Base-by-base conservation (phyloP, 2,888 invertebrate species). In the Athripsodes cinereus region DNA sequence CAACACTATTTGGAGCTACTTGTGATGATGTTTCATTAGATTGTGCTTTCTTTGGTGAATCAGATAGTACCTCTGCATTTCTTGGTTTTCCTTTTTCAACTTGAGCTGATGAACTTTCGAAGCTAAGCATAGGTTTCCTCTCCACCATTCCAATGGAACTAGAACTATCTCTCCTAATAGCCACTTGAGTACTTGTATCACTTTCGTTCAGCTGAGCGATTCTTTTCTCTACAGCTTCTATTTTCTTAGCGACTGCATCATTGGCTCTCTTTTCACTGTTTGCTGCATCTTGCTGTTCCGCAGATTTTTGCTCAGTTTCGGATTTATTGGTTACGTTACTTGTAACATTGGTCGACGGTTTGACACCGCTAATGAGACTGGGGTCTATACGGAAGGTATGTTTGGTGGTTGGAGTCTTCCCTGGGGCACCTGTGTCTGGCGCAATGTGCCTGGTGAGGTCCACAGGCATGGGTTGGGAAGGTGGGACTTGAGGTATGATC, bases 401-500 rank as follows among this genome's bases (percentile, higher is more conserved):
- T 58, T 63, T 61, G 50, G 69, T 66, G 51, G 69, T 62, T 13
- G 34, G n/a, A 34, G 47, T 34, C 18, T 48, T 46, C n/a, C 19
- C 31, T 16, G 44, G 13, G 6, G 18, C 19, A n/a, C 19, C 31
- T 8, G 57, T 26, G 40, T 40, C 40, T 5, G 40, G 13, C 8
- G 31, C 22, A 18, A 46, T 22, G 18, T 54, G 22, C 26, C 21
- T 21, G 5, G 50, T 50, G 50, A 50, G 20, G 21, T 50, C 50
- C 22, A 50, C 22, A 16, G 50, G 50, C 26, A 50, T 50, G 26
- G 22, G 11, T 13, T 50, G 50, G 22, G 51, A 22, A 5, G 50
- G 22, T 18, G 21, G 31, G 26, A 26, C 16, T 20, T 50, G 65
- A 54, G 69, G 64, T 56, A 69, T 66, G 20, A 69, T 68, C 66